Conservation (phyloP, 1,140 invertebrate genomes). For the Megathymus violae region DNA sequence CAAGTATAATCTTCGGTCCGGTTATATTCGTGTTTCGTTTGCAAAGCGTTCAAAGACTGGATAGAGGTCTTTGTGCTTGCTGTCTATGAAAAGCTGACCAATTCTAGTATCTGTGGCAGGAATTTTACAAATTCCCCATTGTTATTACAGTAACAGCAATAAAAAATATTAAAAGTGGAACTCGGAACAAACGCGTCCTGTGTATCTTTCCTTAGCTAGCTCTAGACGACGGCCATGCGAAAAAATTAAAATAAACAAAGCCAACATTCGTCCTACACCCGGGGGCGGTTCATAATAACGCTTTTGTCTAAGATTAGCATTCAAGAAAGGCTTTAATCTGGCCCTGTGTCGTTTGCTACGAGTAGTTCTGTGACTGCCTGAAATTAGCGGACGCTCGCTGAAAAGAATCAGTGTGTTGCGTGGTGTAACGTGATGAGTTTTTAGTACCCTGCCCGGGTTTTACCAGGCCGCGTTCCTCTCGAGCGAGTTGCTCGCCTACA, state of each 20-base stretch:
- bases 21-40: slow-evolving; percentile 12
- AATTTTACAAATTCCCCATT: slow-evolving; percentile 34
- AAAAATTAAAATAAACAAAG: slow-evolving; percentile 82
- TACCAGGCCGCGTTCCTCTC: slow-evolving; percentile 11
- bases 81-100: slow-evolving; percentile 30
- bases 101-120: slow-evolving; percentile 27
- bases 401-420: slow-evolving; percentile 35
- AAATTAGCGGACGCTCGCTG: slow-evolving; percentile 50
- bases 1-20: slow-evolving; percentile 20
- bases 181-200: slow-evolving; percentile 44
- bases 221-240: slow-evolving; percentile 70
- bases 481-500: neutral
- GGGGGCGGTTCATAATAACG: slow-evolving; percentile 70
- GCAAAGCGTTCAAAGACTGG: slow-evolving; percentile 25
- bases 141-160: slow-evolving; percentile 28
- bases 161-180: slow-evolving; percentile 30
- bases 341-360: slow-evolving; percentile 57
- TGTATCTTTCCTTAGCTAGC: slow-evolving; percentile 63
- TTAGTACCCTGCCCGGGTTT: slow-evolving; percentile 31
- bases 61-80: slow-evolving; percentile 32
- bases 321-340: slow-evolving; percentile 73
- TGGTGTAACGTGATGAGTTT: slow-evolving; percentile 33
- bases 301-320: slow-evolving; percentile 82
- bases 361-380: slow-evolving; percentile 52
- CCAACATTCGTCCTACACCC: slow-evolving; percentile 74